Evolutionary conservation across 2,113 vertebrate genomes (phyloP), one percentile per base, ranked within the genome.

Genomic region (Cercocebus atys): DNA sequence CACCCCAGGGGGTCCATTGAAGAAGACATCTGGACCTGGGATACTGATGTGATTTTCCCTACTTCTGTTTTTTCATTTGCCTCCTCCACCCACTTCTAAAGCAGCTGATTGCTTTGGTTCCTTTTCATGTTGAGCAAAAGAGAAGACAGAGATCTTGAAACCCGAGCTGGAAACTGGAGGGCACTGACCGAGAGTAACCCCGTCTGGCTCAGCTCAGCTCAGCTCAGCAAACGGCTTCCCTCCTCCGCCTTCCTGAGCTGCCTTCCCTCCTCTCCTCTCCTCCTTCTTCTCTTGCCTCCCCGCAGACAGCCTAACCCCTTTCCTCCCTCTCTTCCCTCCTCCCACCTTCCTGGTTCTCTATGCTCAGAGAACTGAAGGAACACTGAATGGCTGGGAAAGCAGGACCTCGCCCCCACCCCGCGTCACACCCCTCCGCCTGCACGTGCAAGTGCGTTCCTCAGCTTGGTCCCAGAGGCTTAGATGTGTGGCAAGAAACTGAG

Each of bases 111-210:
- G 80, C 79, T 88, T 83, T 93, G 97, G 96, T 98, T 98, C 93
- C 96, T 97, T 97, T 95, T 97, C 81, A 6, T 8, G 90, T 93
- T 88, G 92, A 98, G 98, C 98, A 97, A 97, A 98, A 95, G 95
- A 95, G 97, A 97, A 88, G 27, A 43, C 70, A 43, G 98, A 97
- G 93, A 98, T 97, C 97, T 97, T 97, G 98, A 98, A 98, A 99
- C 98, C 80, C 2, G 98, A 98, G 97, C 98, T 85, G 97, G 97
- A 93, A 94, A 97, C 81, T 57, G 97, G 96, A 97, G 98, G 98
- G 98, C 98, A 98, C 72, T 98, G 99, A 98, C 99, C 98, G 96
- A 61, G 47, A 98, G 98, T 99, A 99, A 99, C 99, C 99, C 82
- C 79, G 0, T 25, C 8, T 3, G 5, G n/a, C 82, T 94, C 79